Evolutionary conservation across 35 echinoderm and acorn worm genomes (phyloP).

Genomic region (Eucidaris tribuloides): DNA sequence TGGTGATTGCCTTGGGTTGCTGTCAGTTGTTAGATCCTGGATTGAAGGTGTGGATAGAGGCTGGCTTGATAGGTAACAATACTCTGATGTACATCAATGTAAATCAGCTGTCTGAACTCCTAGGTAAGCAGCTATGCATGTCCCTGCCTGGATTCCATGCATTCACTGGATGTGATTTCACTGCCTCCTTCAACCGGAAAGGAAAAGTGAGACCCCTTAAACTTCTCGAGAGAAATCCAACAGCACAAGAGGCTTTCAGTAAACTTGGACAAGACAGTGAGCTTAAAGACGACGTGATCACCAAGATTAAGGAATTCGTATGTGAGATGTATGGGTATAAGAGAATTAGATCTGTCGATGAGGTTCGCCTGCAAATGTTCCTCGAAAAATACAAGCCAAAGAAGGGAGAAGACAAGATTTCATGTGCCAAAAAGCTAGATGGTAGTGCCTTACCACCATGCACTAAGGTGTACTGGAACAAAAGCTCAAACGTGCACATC

Average conservation of each 20-base stretch:
- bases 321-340: conserved; percentile 19
- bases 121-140: neutral
- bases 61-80: conserved; percentile 2
- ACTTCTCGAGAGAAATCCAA: conserved; percentile 31
- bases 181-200: conserved; percentile 25
- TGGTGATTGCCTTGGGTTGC: neutral
- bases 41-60: conserved; percentile 4
- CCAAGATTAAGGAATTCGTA: neutral
- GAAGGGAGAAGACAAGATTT: neutral
- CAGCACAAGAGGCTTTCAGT: conserved; percentile 27
- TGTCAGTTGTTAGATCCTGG: neutral
- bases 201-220: conserved; percentile 36
- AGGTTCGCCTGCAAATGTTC: conserved; percentile 32
- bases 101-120: neutral
- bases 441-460: too few species aligned
- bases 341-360: conserved; percentile 8
- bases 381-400: conserved; percentile 11
- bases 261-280: conserved; percentile 10
- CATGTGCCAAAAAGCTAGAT: neutral
- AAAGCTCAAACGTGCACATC: too few species aligned
- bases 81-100: conserved; percentile 4
- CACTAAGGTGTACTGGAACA: too few species aligned
- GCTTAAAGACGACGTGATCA: neutral
- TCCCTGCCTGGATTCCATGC: conserved; percentile 41
- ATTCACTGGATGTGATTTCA: conserved; percentile 42